Percentiles rank a stretch among this genome's conserved stretches.
Conservation (phyloP, 53 echinoderm and acorn worm species). For the Holothuria leucospilota region DNA sequence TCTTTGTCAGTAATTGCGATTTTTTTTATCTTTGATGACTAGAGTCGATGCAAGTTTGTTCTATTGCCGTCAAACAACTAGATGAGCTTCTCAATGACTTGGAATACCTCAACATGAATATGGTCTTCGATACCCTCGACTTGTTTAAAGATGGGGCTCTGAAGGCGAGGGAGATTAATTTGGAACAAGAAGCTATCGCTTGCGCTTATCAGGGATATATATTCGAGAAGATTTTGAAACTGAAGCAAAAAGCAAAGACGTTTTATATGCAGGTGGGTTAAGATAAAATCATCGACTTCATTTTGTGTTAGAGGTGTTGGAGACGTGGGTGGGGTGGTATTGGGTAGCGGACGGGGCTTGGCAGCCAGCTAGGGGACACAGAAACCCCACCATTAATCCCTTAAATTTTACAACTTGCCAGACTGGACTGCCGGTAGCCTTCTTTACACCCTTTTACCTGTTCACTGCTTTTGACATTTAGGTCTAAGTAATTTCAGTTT, state of each 20-base stretch:
- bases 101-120: slow-evolving; percentile 39
- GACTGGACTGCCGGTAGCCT: too few species aligned
- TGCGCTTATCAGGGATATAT: slow-evolving; percentile 25
- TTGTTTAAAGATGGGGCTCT: slow-evolving; percentile 41
- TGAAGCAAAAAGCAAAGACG: slow-evolving; percentile 27
- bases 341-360: too few species aligned
- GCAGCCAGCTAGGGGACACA: too few species aligned
- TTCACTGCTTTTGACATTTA: too few species aligned
- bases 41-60: slow-evolving; percentile 23
- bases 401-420: too few species aligned
- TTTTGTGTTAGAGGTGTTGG: too few species aligned
- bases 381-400: too few species aligned
- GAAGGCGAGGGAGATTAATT: slow-evolving; percentile 36
- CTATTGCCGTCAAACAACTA: slow-evolving; percentile 22
- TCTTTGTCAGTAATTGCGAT: too few species aligned
- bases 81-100: background rate
- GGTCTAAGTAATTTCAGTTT: too few species aligned
- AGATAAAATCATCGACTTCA: background rate
- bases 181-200: slow-evolving; percentile 38
- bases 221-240: slow-evolving; percentile 31
- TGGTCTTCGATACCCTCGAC: slow-evolving; percentile 36
- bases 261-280: slow-evolving; percentile 36
- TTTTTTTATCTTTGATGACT: too few species aligned
- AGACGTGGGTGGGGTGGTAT: too few species aligned
- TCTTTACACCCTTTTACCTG: too few species aligned